phyloP scores from a whole-genome alignment of 2,797 vertebrate genomes.

The Esox masquinongy region DNA sequence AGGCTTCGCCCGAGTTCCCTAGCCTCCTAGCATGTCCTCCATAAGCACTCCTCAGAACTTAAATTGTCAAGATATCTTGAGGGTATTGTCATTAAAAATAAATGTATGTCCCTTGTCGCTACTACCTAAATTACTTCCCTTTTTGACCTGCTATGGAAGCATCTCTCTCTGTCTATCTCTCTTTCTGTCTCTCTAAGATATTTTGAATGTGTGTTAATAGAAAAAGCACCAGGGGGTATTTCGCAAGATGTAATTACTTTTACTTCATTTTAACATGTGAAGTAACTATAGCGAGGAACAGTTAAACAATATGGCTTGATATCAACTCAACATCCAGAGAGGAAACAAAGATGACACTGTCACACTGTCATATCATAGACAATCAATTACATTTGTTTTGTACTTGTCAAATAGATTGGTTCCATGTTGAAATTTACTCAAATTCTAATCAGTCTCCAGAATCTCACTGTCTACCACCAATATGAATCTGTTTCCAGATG shows the following conservation, averaged over 20 bases:
- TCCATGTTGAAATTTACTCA: slow-evolving; percentile 1
- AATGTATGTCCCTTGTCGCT: slow-evolving; percentile 25
- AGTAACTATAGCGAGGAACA: slow-evolving; percentile 12
- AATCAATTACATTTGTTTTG: not conserved
- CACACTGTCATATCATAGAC: not conserved
- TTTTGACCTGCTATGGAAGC: slow-evolving; percentile 42
- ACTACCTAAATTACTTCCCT: slow-evolving; percentile 41
- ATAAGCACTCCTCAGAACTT: slow-evolving; percentile 28
- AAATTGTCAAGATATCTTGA: slow-evolving; percentile 50
- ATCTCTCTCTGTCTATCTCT: slow-evolving; percentile 21
- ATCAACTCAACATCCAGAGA: not conserved
- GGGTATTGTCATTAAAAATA: slow-evolving; percentile 54
- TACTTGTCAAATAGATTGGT: not conserved
- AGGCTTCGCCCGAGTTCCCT: slow-evolving; percentile 5
- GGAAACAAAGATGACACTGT: not conserved
- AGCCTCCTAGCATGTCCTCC: slow-evolving; percentile 14
- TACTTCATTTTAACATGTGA: not conserved
- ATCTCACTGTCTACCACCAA: slow-evolving; percentile 7
- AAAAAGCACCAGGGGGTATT: slow-evolving; percentile 35
- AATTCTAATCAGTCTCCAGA: not conserved
- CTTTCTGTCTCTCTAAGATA: slow-evolving; percentile 14
- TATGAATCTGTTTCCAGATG: slow-evolving; percentile 12
- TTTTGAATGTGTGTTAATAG: slow-evolving; percentile 5
- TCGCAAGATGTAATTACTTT: slow-evolving; percentile 35
- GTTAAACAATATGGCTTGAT: slow-evolving; percentile 7